Evolutionary conservation across 2,797 vertebrate species (phyloP).

Genomic region (Malurus splendens): DNA sequence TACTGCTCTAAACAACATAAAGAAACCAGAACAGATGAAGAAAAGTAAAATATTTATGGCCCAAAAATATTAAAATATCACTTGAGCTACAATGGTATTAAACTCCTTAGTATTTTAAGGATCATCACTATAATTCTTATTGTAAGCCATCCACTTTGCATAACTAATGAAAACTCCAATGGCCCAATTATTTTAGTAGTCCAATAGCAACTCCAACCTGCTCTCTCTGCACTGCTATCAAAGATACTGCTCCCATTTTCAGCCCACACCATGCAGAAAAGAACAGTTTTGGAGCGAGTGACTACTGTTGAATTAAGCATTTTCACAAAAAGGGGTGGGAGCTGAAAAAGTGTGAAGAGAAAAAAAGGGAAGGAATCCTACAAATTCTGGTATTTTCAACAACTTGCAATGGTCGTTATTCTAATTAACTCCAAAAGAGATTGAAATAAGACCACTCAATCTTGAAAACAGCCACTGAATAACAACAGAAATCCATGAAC

Average conservation of each 20-base stretch:
- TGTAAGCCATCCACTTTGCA: neutral
- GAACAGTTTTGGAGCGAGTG: neutral
- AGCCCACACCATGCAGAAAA: fast-evolving
- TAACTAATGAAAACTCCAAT: neutral
- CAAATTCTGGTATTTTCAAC: neutral
- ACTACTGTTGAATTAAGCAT: neutral
- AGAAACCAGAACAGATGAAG: neutral
- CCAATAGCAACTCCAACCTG: neutral
- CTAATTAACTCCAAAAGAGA: neutral
- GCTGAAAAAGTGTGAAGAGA: neutral
- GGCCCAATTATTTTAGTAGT: neutral
- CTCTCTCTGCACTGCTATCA: neutral
- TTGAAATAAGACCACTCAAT: neutral
- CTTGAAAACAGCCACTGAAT: neutral
- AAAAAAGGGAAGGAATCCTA: neutral
- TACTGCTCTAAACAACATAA: neutral
- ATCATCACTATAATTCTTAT: neutral
- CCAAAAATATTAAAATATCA: neutral
- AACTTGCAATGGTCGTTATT: neutral
- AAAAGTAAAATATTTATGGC: neutral
- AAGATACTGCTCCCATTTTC: neutral
- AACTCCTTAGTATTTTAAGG: neutral
- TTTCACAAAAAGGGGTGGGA: neutral
- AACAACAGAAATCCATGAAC: neutral
- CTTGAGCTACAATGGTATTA: neutral